A percentile compares a stretch with the other conserved stretches of the same genome.
phyloP scores from a whole-genome alignment of 2,888 invertebrate species.

The Caenorhabditis sp. region DNA sequence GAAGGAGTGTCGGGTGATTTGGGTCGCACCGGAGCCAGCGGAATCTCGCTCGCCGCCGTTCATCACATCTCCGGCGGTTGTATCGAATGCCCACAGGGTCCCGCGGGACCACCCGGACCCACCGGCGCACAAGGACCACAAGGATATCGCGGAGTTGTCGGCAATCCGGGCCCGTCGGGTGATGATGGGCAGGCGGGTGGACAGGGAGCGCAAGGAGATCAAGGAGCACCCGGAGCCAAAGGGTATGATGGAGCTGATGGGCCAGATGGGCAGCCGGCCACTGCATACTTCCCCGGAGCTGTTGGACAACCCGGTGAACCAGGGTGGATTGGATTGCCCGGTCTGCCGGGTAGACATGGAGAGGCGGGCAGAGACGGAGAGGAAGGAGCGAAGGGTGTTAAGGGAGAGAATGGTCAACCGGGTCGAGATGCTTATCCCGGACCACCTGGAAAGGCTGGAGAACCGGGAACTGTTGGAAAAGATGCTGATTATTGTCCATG shows the following conservation, averaged over 20 bases:
- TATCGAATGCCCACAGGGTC: slow-evolving; percentile 53
- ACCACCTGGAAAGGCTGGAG: slow-evolving; percentile 46
- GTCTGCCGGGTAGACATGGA: slow-evolving; percentile 46
- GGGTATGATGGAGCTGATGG: slow-evolving; percentile 48
- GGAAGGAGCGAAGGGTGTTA: slow-evolving; percentile 49
- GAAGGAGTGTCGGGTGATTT: slow-evolving; percentile 45
- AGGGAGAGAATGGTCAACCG: slow-evolving; percentile 48
- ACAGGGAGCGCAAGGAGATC: slow-evolving; percentile 41
- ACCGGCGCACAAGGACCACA: too few species aligned
- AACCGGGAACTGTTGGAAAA: slow-evolving; percentile 44
- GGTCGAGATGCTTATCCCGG: slow-evolving; percentile 53
- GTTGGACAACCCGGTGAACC: slow-evolving; percentile 55
- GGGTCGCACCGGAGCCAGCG: slow-evolving; percentile 47
- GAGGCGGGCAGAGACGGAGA: slow-evolving; percentile 44
- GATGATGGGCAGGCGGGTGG: slow-evolving; percentile 45
- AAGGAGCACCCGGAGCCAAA: slow-evolving; percentile 50
- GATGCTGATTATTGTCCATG: slow-evolving; percentile 46
- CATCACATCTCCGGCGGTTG: slow-evolving; percentile 56
- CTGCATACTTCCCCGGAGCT: slow-evolving; percentile 46
- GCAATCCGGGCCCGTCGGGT: slow-evolving; percentile 36
- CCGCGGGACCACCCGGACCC: slow-evolving; percentile 44
- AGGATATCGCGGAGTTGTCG: slow-evolving; percentile 38
- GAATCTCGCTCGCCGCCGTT: slow-evolving; percentile 49
- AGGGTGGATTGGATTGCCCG: slow-evolving; percentile 36
- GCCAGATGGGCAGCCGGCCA: slow-evolving; percentile 47